Percentiles rank a stretch among this genome's conserved stretches.
Conservation (phyloP, 2,888 invertebrate genomes). For the Lapara coniferarum region DNA sequence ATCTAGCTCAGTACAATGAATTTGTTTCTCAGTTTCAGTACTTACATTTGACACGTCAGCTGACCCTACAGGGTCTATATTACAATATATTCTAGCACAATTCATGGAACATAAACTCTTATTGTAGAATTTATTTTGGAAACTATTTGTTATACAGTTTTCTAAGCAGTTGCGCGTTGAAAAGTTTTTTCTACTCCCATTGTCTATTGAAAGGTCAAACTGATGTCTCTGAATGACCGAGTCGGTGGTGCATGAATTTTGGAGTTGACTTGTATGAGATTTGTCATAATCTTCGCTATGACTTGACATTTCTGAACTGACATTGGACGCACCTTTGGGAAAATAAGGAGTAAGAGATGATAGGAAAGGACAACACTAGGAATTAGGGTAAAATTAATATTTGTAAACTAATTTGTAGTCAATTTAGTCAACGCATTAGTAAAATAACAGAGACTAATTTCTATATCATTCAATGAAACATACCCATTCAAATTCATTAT, state of each 20-base stretch:
- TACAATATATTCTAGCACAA: constrained; percentile 41
- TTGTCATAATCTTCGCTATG: constrained; percentile 36
- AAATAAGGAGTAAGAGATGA: constrained; percentile 29
- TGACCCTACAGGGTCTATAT: constrained; percentile 40
- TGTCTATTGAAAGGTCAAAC: neutral
- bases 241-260: neutral
- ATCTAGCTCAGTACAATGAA: constrained; percentile 57
- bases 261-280: neutral
- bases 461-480: too few relatives aligned
- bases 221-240: neutral
- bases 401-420: too few relatives aligned
- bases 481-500: too few relatives aligned
- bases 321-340: constrained; percentile 48
- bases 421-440: too few relatives aligned
- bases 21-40: constrained; percentile 56
- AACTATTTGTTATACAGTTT: neutral
- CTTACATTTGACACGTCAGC: constrained; percentile 41
- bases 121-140: constrained; percentile 25
- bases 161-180: neutral
- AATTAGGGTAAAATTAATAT: too few relatives aligned
- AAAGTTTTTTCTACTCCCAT: neutral
- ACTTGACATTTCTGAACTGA: constrained; percentile 40
- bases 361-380: constrained; percentile 15
- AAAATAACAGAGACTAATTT: too few relatives aligned
- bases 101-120: constrained; percentile 59